These are phyloP conservation scores for Pandemis heparana DNA, from an alignment of 2,888 invertebrate species.

Conservation along the genomic window DNA sequence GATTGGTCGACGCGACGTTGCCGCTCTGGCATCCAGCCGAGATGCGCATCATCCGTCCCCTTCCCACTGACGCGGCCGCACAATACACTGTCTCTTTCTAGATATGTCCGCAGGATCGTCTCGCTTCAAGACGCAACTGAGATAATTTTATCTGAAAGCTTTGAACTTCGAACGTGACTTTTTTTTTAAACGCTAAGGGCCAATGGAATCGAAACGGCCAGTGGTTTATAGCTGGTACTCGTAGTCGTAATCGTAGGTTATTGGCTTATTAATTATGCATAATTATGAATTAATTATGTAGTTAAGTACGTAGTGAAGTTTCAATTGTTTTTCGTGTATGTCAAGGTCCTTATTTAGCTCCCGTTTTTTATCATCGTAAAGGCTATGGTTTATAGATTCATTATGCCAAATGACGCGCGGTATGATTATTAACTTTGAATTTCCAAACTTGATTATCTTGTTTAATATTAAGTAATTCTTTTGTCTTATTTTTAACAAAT, in stretches of 20 bases:
- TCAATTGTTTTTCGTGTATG: constrained; percentile 4
- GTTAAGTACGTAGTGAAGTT: not conserved
- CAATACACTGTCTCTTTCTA: constrained; percentile 59
- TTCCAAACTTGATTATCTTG: not conserved
- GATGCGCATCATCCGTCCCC: constrained; percentile 66
- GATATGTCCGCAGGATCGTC: constrained; percentile 79
- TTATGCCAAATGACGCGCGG: not conserved
- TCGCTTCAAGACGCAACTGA: constrained; percentile 83
- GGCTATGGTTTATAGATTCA: not conserved
- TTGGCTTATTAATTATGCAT: constrained; percentile 7
- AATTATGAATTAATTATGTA: not conserved
- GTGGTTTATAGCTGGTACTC: constrained; percentile 48
- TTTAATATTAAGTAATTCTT: not conserved
- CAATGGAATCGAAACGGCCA: constrained; percentile 62
- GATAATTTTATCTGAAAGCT: constrained; percentile 82
- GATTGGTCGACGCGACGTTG: constrained; percentile 84
- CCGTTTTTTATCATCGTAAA: not conserved
- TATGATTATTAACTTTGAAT: not conserved
- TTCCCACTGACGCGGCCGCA: constrained; percentile 49
- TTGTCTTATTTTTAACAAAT: too few relatives aligned
- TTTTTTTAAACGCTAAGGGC: constrained; percentile 66
- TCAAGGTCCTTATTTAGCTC: not conserved
- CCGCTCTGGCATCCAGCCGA: constrained; percentile 75
- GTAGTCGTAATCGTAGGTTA: constrained; percentile 9
- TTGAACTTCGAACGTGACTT: constrained; percentile 74